Evolutionary conservation across 2,888 invertebrate genomes (phyloP), one percentile per base, ranked within the genome.

Genomic region (Scrobipalpa costella): DNA sequence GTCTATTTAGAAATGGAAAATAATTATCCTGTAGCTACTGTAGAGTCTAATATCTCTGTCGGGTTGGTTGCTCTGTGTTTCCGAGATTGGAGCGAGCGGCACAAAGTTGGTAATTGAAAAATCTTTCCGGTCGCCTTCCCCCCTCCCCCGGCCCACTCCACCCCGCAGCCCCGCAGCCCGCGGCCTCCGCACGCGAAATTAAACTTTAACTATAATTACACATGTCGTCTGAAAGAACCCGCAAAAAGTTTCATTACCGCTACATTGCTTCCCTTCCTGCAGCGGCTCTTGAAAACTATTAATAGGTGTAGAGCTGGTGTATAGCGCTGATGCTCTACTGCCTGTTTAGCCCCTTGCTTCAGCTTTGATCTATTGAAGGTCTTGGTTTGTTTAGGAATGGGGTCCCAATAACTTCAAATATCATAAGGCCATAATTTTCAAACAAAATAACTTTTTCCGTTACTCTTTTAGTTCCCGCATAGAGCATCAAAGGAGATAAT

Each of bases 101-200:
- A 86, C 85, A 85, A 86, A 88, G 84, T 88, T 86, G 83, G 87
- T 89, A 88, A 89, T 89, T 89, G 89, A 89, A 89, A 89, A 89
- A 88, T 88, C 86, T 87, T 85, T 85, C 84, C 81, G 81, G 77
- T 77, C 76, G 57, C 65, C 34, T 57, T 44, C 61, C 58, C 61
- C 34, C 52, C 59, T 27, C 59, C 64, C 63, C 64, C 62, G 61
- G 8, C 62, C 60, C 65, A 60, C 64, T 64, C 67, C 66, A 71
- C 66, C 52, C 62, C 66, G 64, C 40, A 19, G 7, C 66, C 52
- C 62, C 66, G 64, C 40, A 19, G 7, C 66, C 71, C 34, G 67
- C 62, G 52, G 61, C 62, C 63, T 57, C 59, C 66, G 65, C 40
- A 40, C 38, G 55, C 62, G 50, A 67, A 69, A 71, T 71, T 70